Evolutionary conservation across 2,888 invertebrate species (phyloP).

Genomic region (Polylopha cassiicola): DNA sequence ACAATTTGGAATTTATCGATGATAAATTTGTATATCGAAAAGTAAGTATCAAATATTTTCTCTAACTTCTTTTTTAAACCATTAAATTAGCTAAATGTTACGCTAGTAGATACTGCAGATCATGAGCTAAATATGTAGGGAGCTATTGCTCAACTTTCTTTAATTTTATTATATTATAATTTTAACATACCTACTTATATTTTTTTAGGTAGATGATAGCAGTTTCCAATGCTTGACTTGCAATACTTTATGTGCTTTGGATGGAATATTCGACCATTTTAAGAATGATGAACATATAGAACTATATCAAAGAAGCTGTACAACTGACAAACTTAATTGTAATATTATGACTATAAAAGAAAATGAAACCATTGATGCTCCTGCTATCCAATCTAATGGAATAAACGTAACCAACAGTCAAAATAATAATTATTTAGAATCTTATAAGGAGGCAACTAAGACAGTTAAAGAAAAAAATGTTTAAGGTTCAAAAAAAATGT

Average conservation of each 20-base stretch:
- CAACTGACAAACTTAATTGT: too few relatives aligned
- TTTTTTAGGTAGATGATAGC: conserved; percentile 40
- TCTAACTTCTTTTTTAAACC: too few relatives aligned
- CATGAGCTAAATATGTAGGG: too few relatives aligned
- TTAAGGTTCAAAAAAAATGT: background rate
- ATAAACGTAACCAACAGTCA: too few relatives aligned
- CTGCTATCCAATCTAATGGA: too few relatives aligned
- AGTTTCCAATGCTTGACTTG: conserved; percentile 48
- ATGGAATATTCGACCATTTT: conserved; percentile 29
- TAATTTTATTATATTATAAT: background rate
- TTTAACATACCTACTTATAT: conserved; percentile 12
- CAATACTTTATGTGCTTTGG: conserved; percentile 29
- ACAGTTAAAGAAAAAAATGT: background rate
- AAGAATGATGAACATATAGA: conserved; percentile 28
- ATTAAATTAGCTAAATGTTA: too few relatives aligned
- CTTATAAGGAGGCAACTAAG: too few relatives aligned
- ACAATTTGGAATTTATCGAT: conserved; percentile 35
- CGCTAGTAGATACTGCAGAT: too few relatives aligned
- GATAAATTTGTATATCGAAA: conserved; percentile 41
- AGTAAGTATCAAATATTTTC: conserved; percentile 28
- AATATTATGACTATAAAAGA: conserved; percentile 5
- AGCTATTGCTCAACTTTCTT: background rate
- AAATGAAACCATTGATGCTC: conserved; percentile 4
- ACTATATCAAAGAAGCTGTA: conserved; percentile 24
- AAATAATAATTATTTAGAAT: too few relatives aligned